These are phyloP conservation scores for Drosophila gaucha DNA, from an alignment of 2,888 invertebrate genomes.

Conservation along the genomic window DNA sequence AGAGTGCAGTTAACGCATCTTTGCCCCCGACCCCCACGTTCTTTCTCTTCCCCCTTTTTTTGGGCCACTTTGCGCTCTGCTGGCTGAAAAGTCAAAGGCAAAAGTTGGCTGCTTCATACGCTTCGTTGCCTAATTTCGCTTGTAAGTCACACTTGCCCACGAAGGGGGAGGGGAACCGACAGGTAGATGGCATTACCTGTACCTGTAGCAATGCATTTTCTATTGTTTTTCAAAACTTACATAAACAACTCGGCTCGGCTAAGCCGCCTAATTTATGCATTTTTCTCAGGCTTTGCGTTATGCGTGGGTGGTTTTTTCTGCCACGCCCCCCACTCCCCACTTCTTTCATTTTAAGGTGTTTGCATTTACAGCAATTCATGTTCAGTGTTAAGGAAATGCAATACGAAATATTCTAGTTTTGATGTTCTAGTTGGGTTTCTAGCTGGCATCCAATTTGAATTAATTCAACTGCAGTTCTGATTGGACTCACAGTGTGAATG, in stretches of 20 bases:
- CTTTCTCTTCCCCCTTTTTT: neutral
- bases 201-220: slow-evolving; percentile 40
- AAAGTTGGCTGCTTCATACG: slow-evolving; percentile 48
- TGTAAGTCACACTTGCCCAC: slow-evolving; percentile 66
- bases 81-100: slow-evolving; percentile 45
- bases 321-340: neutral
- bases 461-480: slow-evolving; percentile 46
- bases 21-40: neutral
- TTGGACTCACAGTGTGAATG: slow-evolving; percentile 39
- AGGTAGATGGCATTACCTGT: slow-evolving; percentile 2
- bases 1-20: slow-evolving; percentile 51
- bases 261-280: slow-evolving; percentile 52
- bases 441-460: slow-evolving; percentile 29
- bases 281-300: slow-evolving; percentile 55
- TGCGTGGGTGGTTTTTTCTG: slow-evolving; percentile 46
- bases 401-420: slow-evolving; percentile 1
- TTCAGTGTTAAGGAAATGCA: slow-evolving; percentile 48
- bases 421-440: neutral
- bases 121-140: slow-evolving; percentile 66
- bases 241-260: neutral
- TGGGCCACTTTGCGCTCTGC: slow-evolving; percentile 61
- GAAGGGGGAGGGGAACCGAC: neutral
- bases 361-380: slow-evolving; percentile 49
- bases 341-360: slow-evolving; percentile 51
- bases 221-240: neutral